Base-by-base conservation (phyloP, 2,113 vertebrate genomes). In the Hucho hucho region DNA sequence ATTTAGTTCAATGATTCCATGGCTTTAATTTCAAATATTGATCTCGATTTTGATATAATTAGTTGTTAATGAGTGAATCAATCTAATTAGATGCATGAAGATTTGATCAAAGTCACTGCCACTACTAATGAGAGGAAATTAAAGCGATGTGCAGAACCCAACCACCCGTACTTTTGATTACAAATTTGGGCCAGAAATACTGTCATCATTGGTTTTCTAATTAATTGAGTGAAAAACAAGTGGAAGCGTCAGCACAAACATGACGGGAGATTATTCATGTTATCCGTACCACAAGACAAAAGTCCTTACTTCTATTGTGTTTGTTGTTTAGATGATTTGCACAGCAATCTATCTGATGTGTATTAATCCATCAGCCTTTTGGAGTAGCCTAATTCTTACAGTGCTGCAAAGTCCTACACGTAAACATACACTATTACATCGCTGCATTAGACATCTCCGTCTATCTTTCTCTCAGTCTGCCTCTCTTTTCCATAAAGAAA, bases 161-260 rank as follows among this genome's bases (percentile, higher is more conserved):
- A 49, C 85, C 87, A 84, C 78, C 86, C 85, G 70, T 87, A 79
- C 75, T 83, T 87, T 84, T 84, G 86, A 90, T 89, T 86, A 89
- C 85, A 88, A 87, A 87, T 89, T 88, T 83, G 88, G 82, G 82
- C 83, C 85, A 84, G 83, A 87, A 88, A 86, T 88, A 87, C 69
- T 87, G 81, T 87, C 80, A 84, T 90, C 84, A 87, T 79, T 81
- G 73, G 83, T 79, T 87, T 88, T 78, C 82, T 89, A 89, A 85
- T 88, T 87, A 79, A 85, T 75, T 76, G 85, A 86, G 59, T 89
- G 87, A 84, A 87, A 87, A 90, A 86, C 76, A 87, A 80, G 77
- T 87, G 85, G 83, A 89, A 87, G 75, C 79, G 76, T 81, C 78
- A 78, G 70, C 77, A 88, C 86, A 79, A 74, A 82, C 76, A 84